phyloP scores from a whole-genome alignment of 2,113 vertebrate genomes.

The Atherinomorus stipes region DNA sequence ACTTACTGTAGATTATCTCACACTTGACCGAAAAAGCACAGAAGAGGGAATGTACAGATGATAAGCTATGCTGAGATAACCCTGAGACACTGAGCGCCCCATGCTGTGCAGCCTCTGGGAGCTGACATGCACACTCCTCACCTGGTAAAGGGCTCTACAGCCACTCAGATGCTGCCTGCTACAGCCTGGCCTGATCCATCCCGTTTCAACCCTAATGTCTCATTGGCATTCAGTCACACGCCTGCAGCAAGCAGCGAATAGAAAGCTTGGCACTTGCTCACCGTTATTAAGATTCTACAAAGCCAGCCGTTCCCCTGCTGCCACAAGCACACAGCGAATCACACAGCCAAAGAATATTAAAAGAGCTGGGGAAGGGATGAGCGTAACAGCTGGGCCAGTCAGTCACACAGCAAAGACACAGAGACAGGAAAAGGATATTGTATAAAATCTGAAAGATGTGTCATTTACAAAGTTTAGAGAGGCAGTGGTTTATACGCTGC shows the following conservation, averaged over 20 bases:
- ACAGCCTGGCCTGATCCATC: slow-evolving; percentile 42
- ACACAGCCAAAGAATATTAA: slow-evolving; percentile 73
- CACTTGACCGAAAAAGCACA: slow-evolving; percentile 36
- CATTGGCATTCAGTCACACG: slow-evolving; percentile 78
- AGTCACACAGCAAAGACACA: slow-evolving; percentile 39
- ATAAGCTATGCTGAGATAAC: slow-evolving; percentile 63
- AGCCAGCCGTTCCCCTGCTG: slow-evolving; percentile 72
- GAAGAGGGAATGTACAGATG: slow-evolving; percentile 27
- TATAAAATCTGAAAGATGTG: slow-evolving; percentile 27
- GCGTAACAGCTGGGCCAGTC: slow-evolving; percentile 57
- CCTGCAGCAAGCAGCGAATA: slow-evolving; percentile 52
- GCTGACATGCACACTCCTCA: slow-evolving; percentile 28
- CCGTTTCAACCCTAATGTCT: slow-evolving; percentile 64
- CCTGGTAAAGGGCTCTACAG: slow-evolving; percentile 59
- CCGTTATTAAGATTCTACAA: slow-evolving; percentile 79
- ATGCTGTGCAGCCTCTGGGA: slow-evolving; percentile 42
- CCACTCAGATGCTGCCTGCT: slow-evolving; percentile 43
- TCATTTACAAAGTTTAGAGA: slow-evolving; percentile 41
- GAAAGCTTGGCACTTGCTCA: slow-evolving; percentile 58
- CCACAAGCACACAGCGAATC: slow-evolving; percentile 65
- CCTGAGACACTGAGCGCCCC: slow-evolving; percentile 22
- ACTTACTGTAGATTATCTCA: slow-evolving; percentile 57
- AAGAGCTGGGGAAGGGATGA: slow-evolving; percentile 55
- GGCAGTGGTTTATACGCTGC: slow-evolving; percentile 5
- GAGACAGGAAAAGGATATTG: slow-evolving; percentile 35